Base-by-base conservation (phyloP, 2,797 vertebrate genomes). In the Natrix natrix region DNA sequence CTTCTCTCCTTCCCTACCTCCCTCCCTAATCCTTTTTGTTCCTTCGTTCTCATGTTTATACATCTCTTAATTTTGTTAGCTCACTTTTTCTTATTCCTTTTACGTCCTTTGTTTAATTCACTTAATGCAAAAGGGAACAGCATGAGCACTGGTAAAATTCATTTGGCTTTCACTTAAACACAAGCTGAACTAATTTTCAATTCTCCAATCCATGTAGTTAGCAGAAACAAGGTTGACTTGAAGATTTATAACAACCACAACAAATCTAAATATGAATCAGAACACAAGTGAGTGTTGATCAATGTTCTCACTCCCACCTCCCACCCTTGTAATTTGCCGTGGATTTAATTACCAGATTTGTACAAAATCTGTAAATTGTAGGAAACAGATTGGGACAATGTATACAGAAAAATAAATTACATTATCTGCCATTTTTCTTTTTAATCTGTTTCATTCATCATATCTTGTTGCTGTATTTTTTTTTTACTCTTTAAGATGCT, bases 1-100 rank as follows among this genome's bases (percentile, higher is more conserved):
- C 7, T n/a, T 8, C n/a, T 11, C n/a, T 1, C 28, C 13, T 2
- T 5, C 63, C 28, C 2, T 5, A 13, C 28, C n/a, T 0, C 63
- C 4, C 5, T 0, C 13, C 13, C n/a, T 2, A 20, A 0, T 11
- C 22, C 11, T 28, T 61, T 61, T 61, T 4, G 2, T 61, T 61
- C 24, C 26, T 61, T 61, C 1, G 4, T 37, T 74, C n/a, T 37
- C 7, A 74, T 74, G 16, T 8, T 74, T 74, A 24, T 48, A 83
- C 20, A 83, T 83, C 20, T 83, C 74, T 78, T 78, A 78, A 78
- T 78, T 83, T 43, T 83, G 74, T 83, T 48, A 48, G 20, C 74
- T 83, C 4, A 48, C 37, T 48, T 22, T 83, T 24, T 43, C 74
- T 83, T 48, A 24, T 10, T 24, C 74, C 37, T 11, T 43, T 43